Base-by-base conservation (phyloP, 2,113 vertebrate genomes). In the Lucifuga dentata region DNA sequence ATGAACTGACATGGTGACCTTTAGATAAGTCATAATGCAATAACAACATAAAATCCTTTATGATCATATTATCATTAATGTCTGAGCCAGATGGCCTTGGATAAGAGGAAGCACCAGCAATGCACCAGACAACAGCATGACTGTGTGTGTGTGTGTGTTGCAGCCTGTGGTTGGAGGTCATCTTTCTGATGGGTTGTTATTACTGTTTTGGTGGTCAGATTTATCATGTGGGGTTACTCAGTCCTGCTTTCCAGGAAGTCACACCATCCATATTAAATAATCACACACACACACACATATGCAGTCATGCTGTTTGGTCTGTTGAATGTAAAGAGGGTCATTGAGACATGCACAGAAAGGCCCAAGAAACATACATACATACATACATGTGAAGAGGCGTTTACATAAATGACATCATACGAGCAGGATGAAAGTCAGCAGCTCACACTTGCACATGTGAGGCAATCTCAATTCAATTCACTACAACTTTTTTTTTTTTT, bases 41-140 rank as follows among this genome's bases (percentile, higher is more conserved):
- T 80, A 70, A 84, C 67, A 64, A 73, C 56, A 43, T 51, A 52
- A 51, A 78, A 86, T 86, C 73, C 63, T 64, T 12, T 50, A 64
- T 88, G 73, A 86, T 82, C 73, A 82, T 66, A 73, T 82, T 84
- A 84, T 77, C 70, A 76, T 71, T 68, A 68, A 50, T 41, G 73
- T 62, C 26, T 39, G 59, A 76, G 76, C 63, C 83, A 86, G 81
- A 83, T 78, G 81, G 78, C 52, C 11, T 7, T 3, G 48, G 33
- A 50, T 44, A 51, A 60, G 61, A 63, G 60, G 41, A 57, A 55
- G 68, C 50, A 29, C 26, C 40, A 7, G 58, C 8, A 50, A 29
- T 16, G 73, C 57, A 55, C 33, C 39, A 50, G 41, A 36, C 16
- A 1, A 6, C 11, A n/a, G 58, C 64, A 39, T 2, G 58, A 2